Base-by-base conservation (phyloP, 2,797 vertebrate genomes). In the Hydrophis major region DNA sequence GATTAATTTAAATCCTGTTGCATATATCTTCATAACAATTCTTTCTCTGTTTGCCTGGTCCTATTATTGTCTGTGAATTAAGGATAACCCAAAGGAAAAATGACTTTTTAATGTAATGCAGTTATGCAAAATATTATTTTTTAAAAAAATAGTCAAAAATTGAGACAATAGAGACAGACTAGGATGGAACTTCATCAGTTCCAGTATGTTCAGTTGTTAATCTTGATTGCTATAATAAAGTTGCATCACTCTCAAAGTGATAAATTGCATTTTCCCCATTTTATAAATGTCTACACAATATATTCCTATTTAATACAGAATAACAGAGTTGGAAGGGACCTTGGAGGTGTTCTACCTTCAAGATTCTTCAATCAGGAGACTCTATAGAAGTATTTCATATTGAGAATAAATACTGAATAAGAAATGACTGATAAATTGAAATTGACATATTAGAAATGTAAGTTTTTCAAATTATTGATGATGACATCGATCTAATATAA, bases 391-490 rank as follows among this genome's bases (percentile, higher is more conserved):
- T 59, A 86, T 90, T 91, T 66, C 20, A 92, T 92, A 66, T 4
- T 37, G 55, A 88, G 7, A 87, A 87, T 88, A 74, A 88, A 74
- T 86, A 69, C 37, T 50, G 63, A 88, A 6, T 83, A 57, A 91
- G 90, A 60, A 88, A 93, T 93, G 83, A 86, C 61, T 83, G 86
- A 93, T 83, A 60, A 66, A 42, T 78, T 55, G 89, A 91, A 88
- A 88, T 91, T 47, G 61, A 42, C 56, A 53, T 83, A 87, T 87
- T 93, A 87, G 83, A 90, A 63, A 57, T 59, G n/a, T 57, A 42
- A 27, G 53, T 93, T 4, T 83, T 91, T 78, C 55, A 74, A 93
- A 91, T 91, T 22, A 91, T 88, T 83, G 56, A 93, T 91, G 50
- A 55, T 37, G 28, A 32, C 63, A 93, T 87, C 37, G 50, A 60